A percentile compares a stretch with the other conserved stretches of the same genome.
Conservation (phyloP, 64 coral and sea anemone genomes). For the Pachyseris speciosa region DNA sequence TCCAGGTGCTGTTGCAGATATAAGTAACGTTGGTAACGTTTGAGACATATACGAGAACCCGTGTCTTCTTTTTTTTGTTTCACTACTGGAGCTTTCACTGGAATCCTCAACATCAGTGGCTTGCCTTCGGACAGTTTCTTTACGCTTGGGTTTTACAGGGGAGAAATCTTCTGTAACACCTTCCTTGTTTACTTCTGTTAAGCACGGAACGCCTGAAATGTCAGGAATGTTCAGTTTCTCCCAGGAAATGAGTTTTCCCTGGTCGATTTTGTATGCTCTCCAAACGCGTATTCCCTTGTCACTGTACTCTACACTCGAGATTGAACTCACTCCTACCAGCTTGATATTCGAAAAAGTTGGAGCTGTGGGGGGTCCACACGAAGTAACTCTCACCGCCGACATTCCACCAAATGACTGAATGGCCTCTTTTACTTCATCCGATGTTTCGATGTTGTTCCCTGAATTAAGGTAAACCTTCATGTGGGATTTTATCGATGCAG, state of each 20-base stretch:
- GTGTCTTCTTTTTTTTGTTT: not conserved
- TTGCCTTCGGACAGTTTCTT: not conserved
- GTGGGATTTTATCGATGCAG: no score
- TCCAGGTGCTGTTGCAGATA: slow-evolving; percentile 34
- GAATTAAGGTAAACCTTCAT: no score
- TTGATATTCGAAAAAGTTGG: not conserved
- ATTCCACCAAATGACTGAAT: no score
- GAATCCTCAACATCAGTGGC: not conserved
- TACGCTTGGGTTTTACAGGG: not conserved
- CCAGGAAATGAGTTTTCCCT: not conserved
- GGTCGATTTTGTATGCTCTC: slow-evolving; percentile 15
- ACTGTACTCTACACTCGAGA: slow-evolving; percentile 6
- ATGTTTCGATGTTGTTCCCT: no score
- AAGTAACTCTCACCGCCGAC: not conserved
- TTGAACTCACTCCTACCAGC: slow-evolving; percentile 8
- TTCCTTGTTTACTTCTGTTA: slow-evolving; percentile 11
- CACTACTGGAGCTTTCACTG: not conserved
- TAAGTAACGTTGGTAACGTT: not conserved
- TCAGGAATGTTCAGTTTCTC: not conserved
- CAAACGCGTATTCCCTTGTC: not conserved
- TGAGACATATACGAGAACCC: not conserved
- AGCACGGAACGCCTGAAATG: not conserved
- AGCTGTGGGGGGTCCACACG: slow-evolving; percentile 17
- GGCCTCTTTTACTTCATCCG: no score
- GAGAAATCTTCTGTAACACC: not conserved